phyloP scores from a whole-genome alignment of 1,140 invertebrate genomes.

The Hycleus phaleratus region DNA sequence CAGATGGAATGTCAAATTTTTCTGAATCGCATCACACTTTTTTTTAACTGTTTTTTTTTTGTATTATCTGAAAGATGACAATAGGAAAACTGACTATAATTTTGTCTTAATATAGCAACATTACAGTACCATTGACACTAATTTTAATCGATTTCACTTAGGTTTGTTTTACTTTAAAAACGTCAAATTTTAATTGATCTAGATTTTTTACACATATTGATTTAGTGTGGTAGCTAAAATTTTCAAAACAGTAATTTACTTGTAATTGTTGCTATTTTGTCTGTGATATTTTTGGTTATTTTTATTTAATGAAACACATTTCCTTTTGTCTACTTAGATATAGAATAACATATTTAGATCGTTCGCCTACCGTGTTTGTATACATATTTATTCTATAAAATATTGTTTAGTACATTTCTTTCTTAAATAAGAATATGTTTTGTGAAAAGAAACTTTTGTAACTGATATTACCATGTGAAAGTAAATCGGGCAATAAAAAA shows the following conservation, averaged over 20 bases:
- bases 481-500: no score
- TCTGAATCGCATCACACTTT: not conserved
- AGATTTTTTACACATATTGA: no score
- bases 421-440: no score
- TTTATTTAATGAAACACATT: conserved; percentile 13
- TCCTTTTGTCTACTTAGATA: conserved; percentile 10
- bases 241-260: not conserved
- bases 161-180: no score
- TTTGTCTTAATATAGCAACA: conserved; percentile 8
- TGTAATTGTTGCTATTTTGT: conserved; percentile 14
- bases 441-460: no score
- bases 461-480: no score
- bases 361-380: conserved; percentile 15
- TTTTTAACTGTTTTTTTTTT: conserved; percentile 1
- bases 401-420: not conserved
- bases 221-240: no score
- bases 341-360: conserved; percentile 4
- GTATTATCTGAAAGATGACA: conserved; percentile 5
- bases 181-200: no score
- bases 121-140: not conserved
- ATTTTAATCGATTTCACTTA: no score
- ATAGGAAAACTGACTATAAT: conserved; percentile 9
- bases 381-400: conserved; percentile 8
- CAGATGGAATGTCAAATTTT: not conserved
- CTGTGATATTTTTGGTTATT: conserved; percentile 14